Base-by-base conservation (phyloP, 2,888 invertebrate genomes). In the Masnerella sp. region DNA sequence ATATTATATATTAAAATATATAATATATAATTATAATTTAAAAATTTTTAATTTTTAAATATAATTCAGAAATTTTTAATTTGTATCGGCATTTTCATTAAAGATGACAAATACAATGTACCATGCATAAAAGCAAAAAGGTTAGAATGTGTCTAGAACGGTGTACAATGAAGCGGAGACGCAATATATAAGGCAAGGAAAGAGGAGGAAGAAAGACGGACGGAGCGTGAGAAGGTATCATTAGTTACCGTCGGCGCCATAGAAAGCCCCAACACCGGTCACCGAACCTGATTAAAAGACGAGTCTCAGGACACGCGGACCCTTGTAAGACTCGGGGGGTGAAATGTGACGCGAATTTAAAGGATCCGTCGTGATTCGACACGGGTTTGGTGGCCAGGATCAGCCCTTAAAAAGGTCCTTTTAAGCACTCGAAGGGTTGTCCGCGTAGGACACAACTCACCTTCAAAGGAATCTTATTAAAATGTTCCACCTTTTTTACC, bases 321-420 rank as follows among this genome's bases (percentile, higher is more conserved):
- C 81, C 80, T 79, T 74, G 76, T 74, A 81, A 79, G 81, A 80
- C 80, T 62, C 49, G 76, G 79, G 76, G 81, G 81, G 80, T 84
- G 84, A 85, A 85, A 85, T 85, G 84, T 84, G 84, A 85, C 83
- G 84, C 84, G 84, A 85, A 85, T 85, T 85, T 85, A 83, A 84
- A 85, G 85, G 84, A 82, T 81, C 81, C 81, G 75, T 75, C 71
- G 82, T 82, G 83, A 84, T 84, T 84, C 79, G 81, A 82, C 81
- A 80, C 81, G 73, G 77, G 81, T 64, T 69, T 69, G 78, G 78
- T 79, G 80, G 82, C 78, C 80, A 79, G 75, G 75, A 77, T 78
- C 81, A 79, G 78, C 82, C 82, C 82, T 83, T 81, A 82, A 83
- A 84, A 83, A 83, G 81, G 80, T 80, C 81, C 81, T 80, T 82